phyloP scores from a whole-genome alignment of 1,140 invertebrate species.

The Drosophila ironensis region DNA sequence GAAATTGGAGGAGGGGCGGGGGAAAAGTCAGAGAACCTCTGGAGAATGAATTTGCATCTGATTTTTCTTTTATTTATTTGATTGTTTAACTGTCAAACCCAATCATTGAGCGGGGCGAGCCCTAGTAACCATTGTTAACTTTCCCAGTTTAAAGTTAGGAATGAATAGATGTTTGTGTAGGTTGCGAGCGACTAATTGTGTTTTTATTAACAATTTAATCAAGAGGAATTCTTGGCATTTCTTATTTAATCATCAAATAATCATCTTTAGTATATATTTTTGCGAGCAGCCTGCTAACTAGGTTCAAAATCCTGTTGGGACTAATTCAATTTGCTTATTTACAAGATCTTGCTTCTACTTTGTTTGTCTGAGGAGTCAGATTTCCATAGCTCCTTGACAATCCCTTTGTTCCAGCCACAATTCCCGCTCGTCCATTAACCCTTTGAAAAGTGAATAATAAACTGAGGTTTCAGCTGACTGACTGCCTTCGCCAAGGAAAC shows the following conservation, averaged over 20 bases:
- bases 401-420: conserved; percentile 7
- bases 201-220: not conserved
- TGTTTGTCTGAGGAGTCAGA: not conserved
- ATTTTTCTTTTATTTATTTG: conserved; percentile 7
- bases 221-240: too few species aligned
- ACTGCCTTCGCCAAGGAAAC: conserved; percentile 3
- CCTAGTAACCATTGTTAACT: not conserved
- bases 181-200: not conserved
- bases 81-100: not conserved
- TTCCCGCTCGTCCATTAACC: conserved; percentile 43
- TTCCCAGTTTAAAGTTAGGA: not conserved
- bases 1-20: not conserved
- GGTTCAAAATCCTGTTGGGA: too few species aligned
- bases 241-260: too few species aligned
- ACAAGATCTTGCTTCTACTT: not conserved
- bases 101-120: not conserved
- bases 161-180: too few species aligned
- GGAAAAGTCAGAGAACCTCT: conserved; percentile 1
- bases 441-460: conserved; percentile 20
- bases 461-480: conserved; percentile 23
- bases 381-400: not conserved
- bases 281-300: too few species aligned
- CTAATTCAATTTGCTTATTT: too few species aligned
- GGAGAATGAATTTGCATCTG: conserved; percentile 12
- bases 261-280: too few species aligned